Evolutionary conservation across 2,797 vertebrate species (phyloP).

Genomic region (Gambelia wislizenii): DNA sequence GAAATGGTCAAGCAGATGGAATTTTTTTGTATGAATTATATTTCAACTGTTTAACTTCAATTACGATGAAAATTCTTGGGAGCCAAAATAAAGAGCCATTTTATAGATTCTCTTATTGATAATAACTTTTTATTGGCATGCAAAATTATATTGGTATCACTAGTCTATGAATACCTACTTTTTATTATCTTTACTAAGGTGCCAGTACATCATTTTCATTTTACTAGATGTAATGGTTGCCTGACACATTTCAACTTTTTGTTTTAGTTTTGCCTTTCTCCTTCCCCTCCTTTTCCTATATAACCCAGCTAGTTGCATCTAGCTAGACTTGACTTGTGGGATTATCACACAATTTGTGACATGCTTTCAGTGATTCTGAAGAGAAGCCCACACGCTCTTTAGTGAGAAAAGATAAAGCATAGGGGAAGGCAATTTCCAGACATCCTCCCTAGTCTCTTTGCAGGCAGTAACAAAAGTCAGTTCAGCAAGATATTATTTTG

Average conservation of each 20-base stretch:
- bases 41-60: fast-evolving
- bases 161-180: neutral
- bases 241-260: neutral
- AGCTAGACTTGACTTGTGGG: neutral
- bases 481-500: neutral
- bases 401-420: slow-evolving; percentile 12
- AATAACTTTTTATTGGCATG: neutral
- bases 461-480: neutral
- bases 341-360: slow-evolving; percentile 20
- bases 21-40: fast-evolving
- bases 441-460: neutral
- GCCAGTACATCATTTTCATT: neutral
- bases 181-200: neutral
- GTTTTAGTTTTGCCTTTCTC: neutral
- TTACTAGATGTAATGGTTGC: neutral
- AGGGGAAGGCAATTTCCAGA: slow-evolving; percentile 20
- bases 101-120: neutral
- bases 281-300: neutral
- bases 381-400: slow-evolving; percentile 1
- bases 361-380: slow-evolving; percentile 12
- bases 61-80: neutral
- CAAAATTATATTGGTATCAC: neutral
- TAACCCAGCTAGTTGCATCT: neutral
- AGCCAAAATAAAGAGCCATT: neutral
- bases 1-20: fast-evolving